These are phyloP conservation scores for Falco peregrinus DNA, from an alignment of 2,797 vertebrate genomes.

Conservation along the genomic window DNA sequence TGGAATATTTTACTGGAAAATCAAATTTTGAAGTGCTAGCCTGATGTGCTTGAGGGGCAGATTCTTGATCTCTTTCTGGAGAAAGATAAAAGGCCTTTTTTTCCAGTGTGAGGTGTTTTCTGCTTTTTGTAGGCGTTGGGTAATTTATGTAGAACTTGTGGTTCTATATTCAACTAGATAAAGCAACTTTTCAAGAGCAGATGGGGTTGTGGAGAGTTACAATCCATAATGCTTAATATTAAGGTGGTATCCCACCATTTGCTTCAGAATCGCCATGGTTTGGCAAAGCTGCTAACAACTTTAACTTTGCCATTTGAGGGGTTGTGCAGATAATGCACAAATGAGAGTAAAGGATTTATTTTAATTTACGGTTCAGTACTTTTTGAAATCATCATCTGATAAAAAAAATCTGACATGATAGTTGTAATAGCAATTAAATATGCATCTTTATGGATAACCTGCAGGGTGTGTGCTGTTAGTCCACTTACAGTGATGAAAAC, in stretches of 20 bases:
- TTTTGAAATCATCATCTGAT: background rate
- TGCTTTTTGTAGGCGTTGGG: background rate
- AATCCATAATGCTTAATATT: background rate
- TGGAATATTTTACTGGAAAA: background rate
- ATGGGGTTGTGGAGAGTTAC: background rate
- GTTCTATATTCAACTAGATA: background rate
- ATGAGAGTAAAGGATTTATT: background rate
- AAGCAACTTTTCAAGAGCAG: background rate
- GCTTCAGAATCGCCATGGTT: background rate
- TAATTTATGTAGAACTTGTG: background rate
- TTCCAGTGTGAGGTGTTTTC: background rate
- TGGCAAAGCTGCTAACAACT: background rate
- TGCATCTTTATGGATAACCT: background rate
- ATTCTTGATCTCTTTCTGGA: background rate
- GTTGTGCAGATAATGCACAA: background rate
- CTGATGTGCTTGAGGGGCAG: background rate
- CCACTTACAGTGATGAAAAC: constrained; percentile 1
- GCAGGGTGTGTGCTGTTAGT: constrained; percentile 43
- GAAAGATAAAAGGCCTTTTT: background rate
- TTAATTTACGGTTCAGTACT: background rate
- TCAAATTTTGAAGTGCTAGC: background rate
- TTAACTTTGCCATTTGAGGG: background rate
- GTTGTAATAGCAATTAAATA: constrained; percentile 3
- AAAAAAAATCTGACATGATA: background rate
- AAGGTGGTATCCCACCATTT: background rate